Percentiles rank a stretch among this genome's conserved stretches.
Conservation (phyloP, 2,888 invertebrate genomes). For the Anthrax anthrax region DNA sequence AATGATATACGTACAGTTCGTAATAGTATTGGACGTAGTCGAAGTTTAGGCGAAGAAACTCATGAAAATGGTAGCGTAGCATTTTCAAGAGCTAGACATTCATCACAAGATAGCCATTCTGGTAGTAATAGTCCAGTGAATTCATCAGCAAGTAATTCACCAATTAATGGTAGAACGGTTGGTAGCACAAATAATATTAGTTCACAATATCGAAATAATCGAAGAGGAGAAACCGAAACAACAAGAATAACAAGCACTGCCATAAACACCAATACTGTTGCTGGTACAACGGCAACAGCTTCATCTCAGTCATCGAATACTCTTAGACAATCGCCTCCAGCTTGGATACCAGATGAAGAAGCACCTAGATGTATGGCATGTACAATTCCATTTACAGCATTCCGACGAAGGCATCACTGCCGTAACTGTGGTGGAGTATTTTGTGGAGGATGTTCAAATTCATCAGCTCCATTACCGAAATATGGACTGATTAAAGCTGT, state of each 20-base stretch:
- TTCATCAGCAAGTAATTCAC: conserved; percentile 30
- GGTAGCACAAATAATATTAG: conserved; percentile 9
- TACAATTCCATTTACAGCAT: conserved; percentile 81
- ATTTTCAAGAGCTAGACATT: conserved; percentile 13
- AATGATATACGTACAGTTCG: conserved; percentile 14
- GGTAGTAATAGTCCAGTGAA: conserved; percentile 16
- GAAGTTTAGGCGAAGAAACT: conserved; percentile 28
- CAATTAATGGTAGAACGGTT: conserved; percentile 16
- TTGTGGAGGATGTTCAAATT: conserved; percentile 86
- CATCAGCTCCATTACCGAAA: conserved; percentile 82
- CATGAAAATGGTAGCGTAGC: conserved; percentile 9
- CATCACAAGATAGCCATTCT: conserved; percentile 14
- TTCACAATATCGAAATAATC: background rate
- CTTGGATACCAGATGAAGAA: conserved; percentile 91
- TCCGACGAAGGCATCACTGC: conserved; percentile 91
- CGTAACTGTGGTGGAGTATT: conserved; percentile 91
- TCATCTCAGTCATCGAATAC: conserved; percentile 1
- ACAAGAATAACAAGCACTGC: conserved; percentile 9
- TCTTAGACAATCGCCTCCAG: conserved; percentile 44
- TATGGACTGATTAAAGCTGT: conserved; percentile 88
- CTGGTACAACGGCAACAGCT: background rate
- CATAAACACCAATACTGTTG: conserved; percentile 7
- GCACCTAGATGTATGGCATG: conserved; percentile 90
- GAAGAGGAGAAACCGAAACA: background rate
- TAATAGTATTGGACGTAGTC: conserved; percentile 28